Evolutionary conservation across 2,888 invertebrate species (phyloP).

Genomic region (Dyspetes luteomarginatus): DNA sequence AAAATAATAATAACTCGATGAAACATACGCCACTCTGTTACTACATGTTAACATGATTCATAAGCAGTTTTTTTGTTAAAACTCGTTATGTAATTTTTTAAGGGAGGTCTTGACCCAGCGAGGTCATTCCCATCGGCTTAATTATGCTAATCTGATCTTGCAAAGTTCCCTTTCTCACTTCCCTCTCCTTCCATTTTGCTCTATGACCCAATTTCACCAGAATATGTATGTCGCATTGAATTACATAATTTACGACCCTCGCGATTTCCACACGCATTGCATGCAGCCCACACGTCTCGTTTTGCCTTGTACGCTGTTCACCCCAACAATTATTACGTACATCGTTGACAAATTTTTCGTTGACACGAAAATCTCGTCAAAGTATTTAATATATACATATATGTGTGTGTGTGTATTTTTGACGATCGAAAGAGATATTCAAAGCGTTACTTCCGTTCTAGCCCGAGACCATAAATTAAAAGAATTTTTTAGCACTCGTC

Average conservation of each 20-base stretch:
- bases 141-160: conserved; percentile 63
- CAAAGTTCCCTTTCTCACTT: conserved; percentile 52
- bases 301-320: conserved; percentile 35
- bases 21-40: neutral
- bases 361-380: conserved; percentile 47
- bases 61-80: conserved; percentile 10
- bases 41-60: conserved; percentile 2
- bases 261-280: conserved; percentile 68
- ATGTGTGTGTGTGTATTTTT: neutral
- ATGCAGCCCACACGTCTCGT: conserved; percentile 63
- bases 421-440: neutral
- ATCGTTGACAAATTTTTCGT: conserved; percentile 57
- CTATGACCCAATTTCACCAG: conserved; percentile 55
- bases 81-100: conserved; percentile 23
- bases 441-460: neutral
- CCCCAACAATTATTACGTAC: conserved; percentile 56
- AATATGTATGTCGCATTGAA: conserved; percentile 64
- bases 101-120: conserved; percentile 25
- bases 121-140: conserved; percentile 42
- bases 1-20: neutral
- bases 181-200: conserved; percentile 12
- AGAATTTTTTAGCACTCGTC: no score
- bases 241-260: conserved; percentile 71
- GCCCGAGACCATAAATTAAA: no score
- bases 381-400: no score